phyloP scores from a whole-genome alignment of 35 echinoderm and acorn worm genomes.

The Strongylocentrotus purpuratus region DNA sequence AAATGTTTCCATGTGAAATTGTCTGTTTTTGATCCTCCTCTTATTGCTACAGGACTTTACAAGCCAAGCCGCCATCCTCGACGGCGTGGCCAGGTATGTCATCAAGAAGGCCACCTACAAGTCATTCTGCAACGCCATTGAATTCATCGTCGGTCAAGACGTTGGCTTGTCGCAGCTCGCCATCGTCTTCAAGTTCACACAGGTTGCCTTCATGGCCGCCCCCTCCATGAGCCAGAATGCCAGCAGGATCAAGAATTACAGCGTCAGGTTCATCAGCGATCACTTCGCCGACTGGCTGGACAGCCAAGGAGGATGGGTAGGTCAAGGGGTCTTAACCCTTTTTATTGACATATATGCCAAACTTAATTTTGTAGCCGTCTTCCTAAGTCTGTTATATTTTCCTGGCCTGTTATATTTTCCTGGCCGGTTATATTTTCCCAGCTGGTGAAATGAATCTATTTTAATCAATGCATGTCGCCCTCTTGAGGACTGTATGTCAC shows the following conservation, averaged over 20 bases:
- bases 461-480: too few relatives aligned
- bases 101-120: constrained; percentile 70
- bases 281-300: constrained; percentile 87
- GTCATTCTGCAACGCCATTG: constrained; percentile 78
- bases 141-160: constrained; percentile 79
- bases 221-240: constrained; percentile 60
- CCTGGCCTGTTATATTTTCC: too few relatives aligned
- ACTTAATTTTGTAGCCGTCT: too few relatives aligned
- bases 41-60: not conserved
- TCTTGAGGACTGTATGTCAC: too few relatives aligned
- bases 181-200: constrained; percentile 89
- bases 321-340: not conserved
- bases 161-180: constrained; percentile 81
- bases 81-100: constrained; percentile 52
- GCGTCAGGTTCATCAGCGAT: constrained; percentile 84
- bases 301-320: constrained; percentile 95
- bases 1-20: too few relatives aligned
- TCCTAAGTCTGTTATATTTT: too few relatives aligned
- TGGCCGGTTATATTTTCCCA: too few relatives aligned
- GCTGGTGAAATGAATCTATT: too few relatives aligned
- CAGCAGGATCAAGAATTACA: constrained; percentile 83
- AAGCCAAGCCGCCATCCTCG: not conserved
- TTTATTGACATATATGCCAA: too few relatives aligned
- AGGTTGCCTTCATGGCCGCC: constrained; percentile 78
- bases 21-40: too few relatives aligned